Conservation (phyloP, 2,797 vertebrate species). For the Acrocephalus scirpaceus region DNA sequence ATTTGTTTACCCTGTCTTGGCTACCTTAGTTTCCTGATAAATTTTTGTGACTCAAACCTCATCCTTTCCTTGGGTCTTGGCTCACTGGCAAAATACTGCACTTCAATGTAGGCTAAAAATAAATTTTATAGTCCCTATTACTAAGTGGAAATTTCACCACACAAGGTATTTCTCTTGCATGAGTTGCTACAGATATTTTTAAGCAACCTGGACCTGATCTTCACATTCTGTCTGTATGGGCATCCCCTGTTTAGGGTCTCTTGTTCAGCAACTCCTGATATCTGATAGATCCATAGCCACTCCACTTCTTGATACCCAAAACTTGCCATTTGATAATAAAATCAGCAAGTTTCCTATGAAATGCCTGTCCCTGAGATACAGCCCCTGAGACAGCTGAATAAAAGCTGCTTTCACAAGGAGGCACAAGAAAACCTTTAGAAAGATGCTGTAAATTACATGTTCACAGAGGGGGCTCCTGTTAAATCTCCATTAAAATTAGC, state of each 20-base stretch:
- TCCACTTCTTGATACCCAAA: background rate
- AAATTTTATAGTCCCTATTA: background rate
- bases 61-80: background rate
- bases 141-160: background rate
- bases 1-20: background rate
- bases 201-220: background rate
- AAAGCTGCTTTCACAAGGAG: background rate
- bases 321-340: background rate
- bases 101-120: background rate
- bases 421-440: background rate
- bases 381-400: background rate
- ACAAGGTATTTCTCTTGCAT: background rate
- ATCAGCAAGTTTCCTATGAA: background rate
- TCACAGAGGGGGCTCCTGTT: background rate
- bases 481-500: slow-evolving; percentile 20
- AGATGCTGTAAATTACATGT: background rate
- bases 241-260: background rate
- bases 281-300: background rate
- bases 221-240: background rate
- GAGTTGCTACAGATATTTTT: background rate
- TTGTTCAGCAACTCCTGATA: background rate
- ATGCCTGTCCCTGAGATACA: background rate
- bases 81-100: background rate
- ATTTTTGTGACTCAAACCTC: background rate
- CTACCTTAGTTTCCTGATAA: background rate